Conservation (phyloP, 2,888 invertebrate species). For the Antheraea assamensis region DNA sequence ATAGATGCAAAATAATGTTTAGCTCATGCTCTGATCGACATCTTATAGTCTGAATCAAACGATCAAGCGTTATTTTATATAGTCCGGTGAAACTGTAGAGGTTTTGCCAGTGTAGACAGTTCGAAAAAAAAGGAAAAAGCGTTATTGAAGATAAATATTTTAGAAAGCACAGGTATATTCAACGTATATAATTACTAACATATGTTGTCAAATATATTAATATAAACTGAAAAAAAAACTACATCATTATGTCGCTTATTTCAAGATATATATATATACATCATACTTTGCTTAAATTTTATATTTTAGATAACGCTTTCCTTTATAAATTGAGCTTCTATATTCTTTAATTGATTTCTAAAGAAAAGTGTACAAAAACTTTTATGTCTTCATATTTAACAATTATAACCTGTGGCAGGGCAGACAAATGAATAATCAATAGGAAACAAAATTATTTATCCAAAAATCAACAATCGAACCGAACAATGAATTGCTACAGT, state of each 20-base stretch:
- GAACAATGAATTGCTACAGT: slow-evolving; percentile 56
- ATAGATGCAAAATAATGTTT: background rate
- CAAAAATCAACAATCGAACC: slow-evolving; percentile 51
- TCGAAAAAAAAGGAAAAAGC: too few relatives aligned
- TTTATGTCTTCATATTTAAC: background rate
- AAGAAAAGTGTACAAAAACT: background rate
- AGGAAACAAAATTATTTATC: slow-evolving; percentile 38
- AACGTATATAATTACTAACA: background rate
- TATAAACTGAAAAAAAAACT: background rate
- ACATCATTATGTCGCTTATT: background rate
- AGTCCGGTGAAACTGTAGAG: too few relatives aligned
- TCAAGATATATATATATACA: background rate
- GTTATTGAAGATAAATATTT: too few relatives aligned
- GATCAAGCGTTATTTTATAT: background rate
- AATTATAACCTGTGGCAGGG: background rate
- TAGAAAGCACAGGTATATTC: background rate
- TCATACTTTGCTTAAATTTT: background rate
- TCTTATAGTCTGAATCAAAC: background rate
- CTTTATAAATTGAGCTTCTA: background rate
- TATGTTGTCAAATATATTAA: background rate
- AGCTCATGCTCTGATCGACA: background rate
- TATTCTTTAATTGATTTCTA: background rate
- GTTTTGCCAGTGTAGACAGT: too few relatives aligned
- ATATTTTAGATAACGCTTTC: background rate
- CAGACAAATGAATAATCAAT: slow-evolving; percentile 4